Base-by-base conservation (phyloP, 1,140 invertebrate genomes). In the Caenorhabditis inopinata region DNA sequence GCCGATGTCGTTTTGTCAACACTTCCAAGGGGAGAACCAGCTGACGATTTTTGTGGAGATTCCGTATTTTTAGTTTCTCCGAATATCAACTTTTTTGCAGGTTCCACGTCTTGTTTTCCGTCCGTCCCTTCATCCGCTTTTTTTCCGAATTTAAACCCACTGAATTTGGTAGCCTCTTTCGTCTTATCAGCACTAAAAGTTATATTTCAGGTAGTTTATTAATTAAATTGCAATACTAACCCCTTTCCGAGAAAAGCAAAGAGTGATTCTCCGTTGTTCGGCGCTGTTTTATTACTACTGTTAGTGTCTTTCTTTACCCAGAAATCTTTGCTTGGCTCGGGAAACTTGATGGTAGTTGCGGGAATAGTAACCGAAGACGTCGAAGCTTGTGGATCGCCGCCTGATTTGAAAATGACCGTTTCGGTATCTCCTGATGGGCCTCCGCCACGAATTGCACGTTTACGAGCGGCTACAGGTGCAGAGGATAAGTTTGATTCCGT, bases 401-500 rank as follows among this genome's bases (percentile, higher is more conserved):
- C 23, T 2, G 49, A 51, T 16, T 53, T 51, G 53, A 78, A 78
- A 68, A 48, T 23, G 12, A 78, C 51, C 3, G 35, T 25, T 38
- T 78, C 76, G 9, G 32, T 14, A 16, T 29, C 76, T 14, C 51
- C 51, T 14, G 29, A 25, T 16, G 76, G 76, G 14, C 76, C 76
- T 29, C 76, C 76, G 9, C 76, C 76, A 42, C 76, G 76, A 47
- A 78, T 78, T 3, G 47, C 53, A 25, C 76, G 32, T 35, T 78
- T 78, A 3, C 76, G 42, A 12, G 49, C 76, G 6, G 49, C 25
- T 16, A 14, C 25, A 12, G 49, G 14, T 2, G 76, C 32, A 14
- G 76, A 16, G 14, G 76, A n/a, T 4, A 48, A 51, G 4, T 14
- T 3, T 21, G 32, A 4, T 18, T 48, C 18, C 1, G 12, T 14